A percentile compares a stretch with the other conserved stretches of the same genome.
Evolutionary conservation across 2,113 vertebrate genomes (phyloP).

Genomic region (Pelvicachromis taeniatus): DNA sequence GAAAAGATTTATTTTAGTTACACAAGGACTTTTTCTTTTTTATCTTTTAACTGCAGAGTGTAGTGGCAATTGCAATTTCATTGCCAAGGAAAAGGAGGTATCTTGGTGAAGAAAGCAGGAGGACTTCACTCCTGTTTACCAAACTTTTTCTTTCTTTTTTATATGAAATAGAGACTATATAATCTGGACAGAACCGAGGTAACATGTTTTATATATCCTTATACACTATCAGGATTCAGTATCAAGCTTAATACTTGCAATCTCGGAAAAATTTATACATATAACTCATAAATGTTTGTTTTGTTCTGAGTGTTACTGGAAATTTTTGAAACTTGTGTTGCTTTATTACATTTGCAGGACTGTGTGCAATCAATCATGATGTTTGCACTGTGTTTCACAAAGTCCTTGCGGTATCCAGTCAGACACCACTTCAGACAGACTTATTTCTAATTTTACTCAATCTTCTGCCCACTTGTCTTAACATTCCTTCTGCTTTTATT

Average conservation of each 20-base stretch:
- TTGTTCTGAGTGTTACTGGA: neutral
- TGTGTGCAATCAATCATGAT: conserved; percentile 18
- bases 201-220: neutral
- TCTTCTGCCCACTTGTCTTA: neutral
- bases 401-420: neutral
- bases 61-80: conserved; percentile 4
- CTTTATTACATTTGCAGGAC: conserved; percentile 2
- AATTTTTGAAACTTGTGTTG: conserved; percentile 3
- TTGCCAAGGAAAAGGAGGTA: conserved; percentile 50
- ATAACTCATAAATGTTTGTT: neutral
- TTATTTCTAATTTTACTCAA: neutral
- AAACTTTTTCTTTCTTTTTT: neutral
- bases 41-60: conserved; percentile 28
- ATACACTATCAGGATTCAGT: neutral
- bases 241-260: neutral
- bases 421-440: neutral
- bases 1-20: conserved; percentile 28
- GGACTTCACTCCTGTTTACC: conserved; percentile 4
- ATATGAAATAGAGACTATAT: neutral
- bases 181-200: neutral
- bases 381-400: conserved; percentile 10
- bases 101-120: neutral
- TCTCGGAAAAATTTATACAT: neutral
- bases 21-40: conserved; percentile 1
- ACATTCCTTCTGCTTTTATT: neutral